Conservation (phyloP, 2,797 vertebrate genomes). For the Pristis pectinata region DNA sequence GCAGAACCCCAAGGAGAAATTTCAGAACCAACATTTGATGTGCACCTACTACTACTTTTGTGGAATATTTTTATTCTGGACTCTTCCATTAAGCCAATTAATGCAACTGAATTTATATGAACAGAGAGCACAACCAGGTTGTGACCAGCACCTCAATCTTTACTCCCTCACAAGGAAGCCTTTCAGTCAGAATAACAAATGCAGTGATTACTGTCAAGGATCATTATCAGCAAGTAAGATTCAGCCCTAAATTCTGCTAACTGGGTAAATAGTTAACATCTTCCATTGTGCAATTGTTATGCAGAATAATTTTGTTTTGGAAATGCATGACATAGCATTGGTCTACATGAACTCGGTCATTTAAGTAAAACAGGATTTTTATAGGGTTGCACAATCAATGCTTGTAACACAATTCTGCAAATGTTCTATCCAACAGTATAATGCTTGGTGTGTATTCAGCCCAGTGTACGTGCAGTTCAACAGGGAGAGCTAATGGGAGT, state of each 20-base stretch:
- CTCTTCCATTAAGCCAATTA: not conserved
- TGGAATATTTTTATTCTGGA: not conserved
- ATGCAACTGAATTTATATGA: not conserved
- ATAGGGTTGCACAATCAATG: not conserved
- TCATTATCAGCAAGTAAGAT: not conserved
- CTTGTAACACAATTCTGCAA: not conserved
- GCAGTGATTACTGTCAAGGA: not conserved
- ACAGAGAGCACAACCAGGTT: not conserved
- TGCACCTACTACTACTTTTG: not conserved
- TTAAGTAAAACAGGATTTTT: not conserved
- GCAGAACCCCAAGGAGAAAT: not conserved
- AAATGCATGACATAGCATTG: not conserved
- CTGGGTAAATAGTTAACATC: not conserved
- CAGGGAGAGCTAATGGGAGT: constrained; percentile 18
- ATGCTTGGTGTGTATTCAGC: not conserved
- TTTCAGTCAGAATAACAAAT: not conserved
- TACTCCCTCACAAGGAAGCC: not conserved
- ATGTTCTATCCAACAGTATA: not conserved
- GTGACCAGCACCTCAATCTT: not conserved
- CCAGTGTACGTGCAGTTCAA: not conserved
- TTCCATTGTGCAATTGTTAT: not conserved
- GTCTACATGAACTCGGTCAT: not conserved
- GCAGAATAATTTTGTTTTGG: not conserved
- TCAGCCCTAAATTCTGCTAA: not conserved
- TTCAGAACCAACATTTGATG: not conserved